Percentiles rank a stretch among this genome's conserved stretches.
Conservation (phyloP, 2,888 invertebrate genomes). For the Drosophila mettleri region DNA sequence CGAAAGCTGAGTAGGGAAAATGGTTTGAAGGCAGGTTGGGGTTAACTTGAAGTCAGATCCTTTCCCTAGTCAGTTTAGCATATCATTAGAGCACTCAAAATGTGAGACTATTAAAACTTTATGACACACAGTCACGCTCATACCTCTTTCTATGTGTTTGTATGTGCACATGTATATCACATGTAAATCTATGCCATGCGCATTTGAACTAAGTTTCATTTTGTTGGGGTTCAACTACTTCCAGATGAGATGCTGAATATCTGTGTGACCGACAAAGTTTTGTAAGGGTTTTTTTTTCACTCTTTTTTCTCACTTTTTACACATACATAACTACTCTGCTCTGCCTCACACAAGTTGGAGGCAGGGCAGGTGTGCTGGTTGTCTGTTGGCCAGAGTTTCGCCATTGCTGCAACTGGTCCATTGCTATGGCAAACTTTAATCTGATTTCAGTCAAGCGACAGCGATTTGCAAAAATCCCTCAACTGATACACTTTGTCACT, state of each 20-base stretch:
- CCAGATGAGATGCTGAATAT: slow-evolving; percentile 17
- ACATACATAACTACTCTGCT: neutral
- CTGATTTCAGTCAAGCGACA: slow-evolving; percentile 58
- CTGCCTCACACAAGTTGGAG: no score
- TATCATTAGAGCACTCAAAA: slow-evolving; percentile 76
- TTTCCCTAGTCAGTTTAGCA: slow-evolving; percentile 70
- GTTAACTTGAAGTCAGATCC: slow-evolving; percentile 31
- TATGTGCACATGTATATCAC: neutral
- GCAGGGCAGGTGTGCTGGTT: neutral
- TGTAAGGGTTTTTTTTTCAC: slow-evolving; percentile 3
- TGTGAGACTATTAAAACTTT: slow-evolving; percentile 77
- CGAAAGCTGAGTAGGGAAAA: neutral
- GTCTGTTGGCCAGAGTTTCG: neutral
- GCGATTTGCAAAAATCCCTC: slow-evolving; percentile 23
- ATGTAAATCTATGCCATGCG: slow-evolving; percentile 44
- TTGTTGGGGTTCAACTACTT: slow-evolving; percentile 44
- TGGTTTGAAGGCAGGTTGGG: neutral
- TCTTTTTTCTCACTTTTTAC: neutral
- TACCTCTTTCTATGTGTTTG: no score
- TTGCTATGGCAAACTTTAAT: slow-evolving; percentile 62
- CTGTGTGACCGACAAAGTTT: slow-evolving; percentile 36
- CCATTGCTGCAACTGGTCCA: slow-evolving; percentile 42
- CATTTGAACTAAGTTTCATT: slow-evolving; percentile 49
- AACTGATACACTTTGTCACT: slow-evolving; percentile 53
- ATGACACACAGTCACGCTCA: slow-evolving; percentile 17